Conservation (phyloP, 2,888 invertebrate genomes). For the Lacanobia oleracea region DNA sequence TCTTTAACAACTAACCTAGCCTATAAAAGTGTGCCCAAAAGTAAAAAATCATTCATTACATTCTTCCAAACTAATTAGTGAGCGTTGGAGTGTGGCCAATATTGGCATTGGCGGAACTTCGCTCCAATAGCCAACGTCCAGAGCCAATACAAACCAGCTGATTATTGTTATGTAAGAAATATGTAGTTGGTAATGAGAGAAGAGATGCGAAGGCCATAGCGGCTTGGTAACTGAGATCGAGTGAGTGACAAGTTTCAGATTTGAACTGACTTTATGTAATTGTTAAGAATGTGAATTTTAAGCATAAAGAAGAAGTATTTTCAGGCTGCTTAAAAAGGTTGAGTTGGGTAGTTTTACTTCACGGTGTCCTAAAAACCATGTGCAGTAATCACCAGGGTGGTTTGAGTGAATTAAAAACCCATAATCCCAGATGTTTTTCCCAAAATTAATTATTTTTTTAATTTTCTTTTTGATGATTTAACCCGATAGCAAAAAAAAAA, state of each 20-base stretch:
- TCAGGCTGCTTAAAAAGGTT: not conserved
- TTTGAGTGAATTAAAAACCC: too few relatives aligned
- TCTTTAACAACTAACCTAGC: not conserved
- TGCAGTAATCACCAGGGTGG: too few relatives aligned
- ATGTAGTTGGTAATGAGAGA: conserved; percentile 36
- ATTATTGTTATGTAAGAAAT: conserved; percentile 33
- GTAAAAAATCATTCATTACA: conserved; percentile 4
- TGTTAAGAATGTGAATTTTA: not conserved
- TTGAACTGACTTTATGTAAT: not conserved
- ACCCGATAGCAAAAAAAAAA: too few relatives aligned
- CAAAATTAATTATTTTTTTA: too few relatives aligned
- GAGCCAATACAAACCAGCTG: conserved; percentile 45
- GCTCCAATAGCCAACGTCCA: conserved; percentile 25
- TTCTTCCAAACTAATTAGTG: not conserved
- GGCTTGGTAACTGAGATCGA: conserved; percentile 26
- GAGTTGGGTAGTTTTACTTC: too few relatives aligned
- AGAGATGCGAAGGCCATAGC: conserved; percentile 15
- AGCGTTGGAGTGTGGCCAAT: conserved; percentile 25
- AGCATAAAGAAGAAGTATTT: not conserved
- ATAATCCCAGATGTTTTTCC: too few relatives aligned
- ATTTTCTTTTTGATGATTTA: too few relatives aligned
- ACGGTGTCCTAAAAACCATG: too few relatives aligned
- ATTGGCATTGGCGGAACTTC: conserved; percentile 18
- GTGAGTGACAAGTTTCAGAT: conserved; percentile 17
- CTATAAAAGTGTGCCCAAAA: not conserved